These are phyloP conservation scores for Samia ricini DNA, from an alignment of 1,140 invertebrate genomes.

Conservation along the genomic window DNA sequence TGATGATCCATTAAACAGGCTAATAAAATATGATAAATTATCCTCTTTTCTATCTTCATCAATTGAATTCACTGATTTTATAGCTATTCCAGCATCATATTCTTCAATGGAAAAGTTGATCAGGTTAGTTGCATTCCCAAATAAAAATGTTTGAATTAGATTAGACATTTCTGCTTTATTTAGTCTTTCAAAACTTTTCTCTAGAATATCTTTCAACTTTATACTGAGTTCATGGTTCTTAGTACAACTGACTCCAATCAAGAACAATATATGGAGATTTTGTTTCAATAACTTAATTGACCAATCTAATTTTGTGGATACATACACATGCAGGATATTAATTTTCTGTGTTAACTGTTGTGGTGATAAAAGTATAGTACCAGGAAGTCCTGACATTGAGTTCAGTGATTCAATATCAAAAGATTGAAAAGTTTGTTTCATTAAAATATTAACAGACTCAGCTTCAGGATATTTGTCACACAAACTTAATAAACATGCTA, in stretches of 20 bases:
- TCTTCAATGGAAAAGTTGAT: constrained; percentile 42
- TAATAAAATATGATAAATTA: constrained; percentile 39
- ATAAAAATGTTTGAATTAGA: constrained; percentile 41
- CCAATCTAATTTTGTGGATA: constrained; percentile 47
- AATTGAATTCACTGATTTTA: constrained; percentile 39
- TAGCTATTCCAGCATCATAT: constrained; percentile 51
- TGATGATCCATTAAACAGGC: constrained; percentile 38
- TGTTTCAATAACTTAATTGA: constrained; percentile 37
- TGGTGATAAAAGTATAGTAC: constrained; percentile 58
- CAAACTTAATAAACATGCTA: constrained; percentile 76
- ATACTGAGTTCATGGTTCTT: constrained; percentile 43
- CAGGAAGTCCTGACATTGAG: constrained; percentile 39
- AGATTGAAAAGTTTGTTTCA: constrained; percentile 65
- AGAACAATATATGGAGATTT: constrained; percentile 58
- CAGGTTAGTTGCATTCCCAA: constrained; percentile 27
- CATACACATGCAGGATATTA: constrained; percentile 65
- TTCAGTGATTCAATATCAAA: constrained; percentile 47
- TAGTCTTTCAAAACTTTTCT: constrained; percentile 52
- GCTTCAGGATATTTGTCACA: constrained; percentile 71
- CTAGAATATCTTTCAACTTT: constrained; percentile 58
- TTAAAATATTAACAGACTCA: constrained; percentile 62
- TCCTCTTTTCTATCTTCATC: constrained; percentile 34
- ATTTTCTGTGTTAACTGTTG: constrained; percentile 68
- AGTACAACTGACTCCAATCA: constrained; percentile 45
- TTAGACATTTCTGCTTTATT: constrained; percentile 32